Evolutionary conservation across 2,113 vertebrate genomes (phyloP).

Genomic region (Pseudorhombus dupliciocellatus): DNA sequence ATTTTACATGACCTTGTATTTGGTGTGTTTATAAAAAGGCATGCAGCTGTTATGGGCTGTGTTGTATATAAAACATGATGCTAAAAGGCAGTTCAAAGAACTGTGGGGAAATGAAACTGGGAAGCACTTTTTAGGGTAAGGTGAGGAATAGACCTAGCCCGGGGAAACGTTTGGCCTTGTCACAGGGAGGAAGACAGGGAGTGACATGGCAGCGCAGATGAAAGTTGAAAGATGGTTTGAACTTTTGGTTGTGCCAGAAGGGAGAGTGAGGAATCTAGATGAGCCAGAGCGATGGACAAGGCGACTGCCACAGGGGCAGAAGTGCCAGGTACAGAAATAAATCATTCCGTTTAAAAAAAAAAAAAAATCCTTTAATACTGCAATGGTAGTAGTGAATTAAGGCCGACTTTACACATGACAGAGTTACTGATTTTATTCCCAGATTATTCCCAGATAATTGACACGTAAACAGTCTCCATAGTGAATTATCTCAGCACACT

Average conservation of each 20-base stretch:
- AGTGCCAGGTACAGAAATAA: constrained; percentile 24
- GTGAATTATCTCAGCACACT: neutral
- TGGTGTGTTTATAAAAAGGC: neutral
- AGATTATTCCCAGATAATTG: too few relatives aligned
- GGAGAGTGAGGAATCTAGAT: constrained; percentile 8
- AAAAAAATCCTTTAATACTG: neutral
- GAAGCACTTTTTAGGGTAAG: constrained; percentile 7
- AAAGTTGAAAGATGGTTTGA: constrained; percentile 57
- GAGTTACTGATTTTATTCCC: too few relatives aligned
- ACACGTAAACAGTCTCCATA: too few relatives aligned
- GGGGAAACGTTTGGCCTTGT: constrained; percentile 5
- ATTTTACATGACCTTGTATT: neutral
- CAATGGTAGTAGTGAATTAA: constrained; percentile 2
- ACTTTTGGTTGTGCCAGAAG: constrained; percentile 43
- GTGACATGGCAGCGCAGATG: constrained; percentile 43
- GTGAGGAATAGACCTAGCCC: constrained; percentile 26
- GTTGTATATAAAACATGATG: neutral
- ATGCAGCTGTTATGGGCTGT: neutral
- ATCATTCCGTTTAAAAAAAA: constrained; percentile 8
- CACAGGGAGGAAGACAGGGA: constrained; percentile 34
- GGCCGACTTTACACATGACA: too few relatives aligned
- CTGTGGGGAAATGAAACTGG: constrained; percentile 15
- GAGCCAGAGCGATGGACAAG: constrained; percentile 16
- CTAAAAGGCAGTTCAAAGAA: constrained; percentile 31
- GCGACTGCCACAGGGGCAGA: constrained; percentile 24